Evolutionary conservation across 2,113 vertebrate species (phyloP).

Genomic region (Bambusicola thoracicus): DNA sequence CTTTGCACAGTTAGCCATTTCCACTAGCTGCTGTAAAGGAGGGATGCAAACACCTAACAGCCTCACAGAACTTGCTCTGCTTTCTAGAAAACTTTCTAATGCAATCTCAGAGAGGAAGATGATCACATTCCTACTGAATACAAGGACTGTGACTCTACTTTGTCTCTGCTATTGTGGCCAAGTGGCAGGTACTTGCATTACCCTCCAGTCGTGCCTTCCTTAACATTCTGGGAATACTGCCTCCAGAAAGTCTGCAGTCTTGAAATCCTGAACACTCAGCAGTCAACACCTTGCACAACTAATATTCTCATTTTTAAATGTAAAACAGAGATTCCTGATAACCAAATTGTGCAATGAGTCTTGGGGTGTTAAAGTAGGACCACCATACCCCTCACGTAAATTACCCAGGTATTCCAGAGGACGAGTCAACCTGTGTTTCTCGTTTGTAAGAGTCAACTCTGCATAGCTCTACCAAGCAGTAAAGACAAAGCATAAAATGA

Average conservation of each 20-base stretch:
- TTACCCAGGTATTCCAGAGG: not conserved
- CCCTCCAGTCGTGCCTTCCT: not conserved
- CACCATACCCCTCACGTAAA: not conserved
- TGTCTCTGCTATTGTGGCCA: not conserved
- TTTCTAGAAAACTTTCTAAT: not conserved
- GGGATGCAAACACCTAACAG: not conserved
- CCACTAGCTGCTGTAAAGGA: not conserved
- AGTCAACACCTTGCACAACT: not conserved
- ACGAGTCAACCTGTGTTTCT: not conserved
- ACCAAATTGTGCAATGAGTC: not conserved
- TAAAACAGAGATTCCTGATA: not conserved
- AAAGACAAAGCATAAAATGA: not conserved
- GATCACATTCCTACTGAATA: not conserved
- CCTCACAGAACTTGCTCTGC: not conserved
- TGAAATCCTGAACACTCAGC: not conserved
- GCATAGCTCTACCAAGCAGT: not conserved
- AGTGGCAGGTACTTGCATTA: not conserved
- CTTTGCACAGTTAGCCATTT: not conserved
- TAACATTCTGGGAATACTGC: not conserved
- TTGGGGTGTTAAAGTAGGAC: not conserved
- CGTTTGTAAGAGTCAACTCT: not conserved
- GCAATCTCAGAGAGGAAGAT: not conserved
- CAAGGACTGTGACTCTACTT: not conserved
- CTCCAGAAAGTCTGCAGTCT: not conserved
- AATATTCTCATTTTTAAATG: not conserved